Base-by-base conservation (phyloP, 2,888 invertebrate species). In the Isoperla grammatica region DNA sequence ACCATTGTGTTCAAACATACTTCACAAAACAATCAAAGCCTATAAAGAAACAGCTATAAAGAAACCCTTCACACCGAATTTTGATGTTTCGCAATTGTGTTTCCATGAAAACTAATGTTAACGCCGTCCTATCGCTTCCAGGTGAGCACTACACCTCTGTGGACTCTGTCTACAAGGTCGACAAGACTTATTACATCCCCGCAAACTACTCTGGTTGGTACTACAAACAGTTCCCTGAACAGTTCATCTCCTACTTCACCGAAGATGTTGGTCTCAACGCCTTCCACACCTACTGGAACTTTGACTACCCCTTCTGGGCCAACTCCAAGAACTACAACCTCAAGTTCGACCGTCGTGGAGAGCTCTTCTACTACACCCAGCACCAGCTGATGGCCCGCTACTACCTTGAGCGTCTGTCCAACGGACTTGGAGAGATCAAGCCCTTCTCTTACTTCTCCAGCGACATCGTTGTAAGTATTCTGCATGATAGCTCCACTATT, bases 371-470 rank as follows among this genome's bases (percentile, higher is more conserved):
- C 71, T 83, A 78, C 75, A 76, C 79, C 70, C 83, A 86, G 70
- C 83, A 86, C 68, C 85, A 87, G 71, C 69, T 87, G 12, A 69
- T 85, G 67, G 81, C 85, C 61, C 84, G 86, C 69, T 88, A 85
- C 77, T 80, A 88, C 70, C 78, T 88, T 75, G 88, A 89, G 71
- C 84, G 89, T 71, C 75, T 88, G 59, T 83, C 86, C 11, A 83
- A 86, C 69, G 84, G 82, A 63, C 76, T 85, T 55, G 82, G 83
- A n/a, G 83, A 85, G 63, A 83, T 88, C 64, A 77, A 80, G 35
- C 76, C 78, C 6, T 76, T 85, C 61, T 56, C 46, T 17, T 60
- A 39, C 56, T 55, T 19, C 39, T 42, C 39, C 43, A 46, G 2
- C 15, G 13, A 43, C 48, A 56, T 56, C 29, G 29, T 42, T 45